phyloP scores from a whole-genome alignment of 2,888 invertebrate genomes.

The Pollenia angustigena region DNA sequence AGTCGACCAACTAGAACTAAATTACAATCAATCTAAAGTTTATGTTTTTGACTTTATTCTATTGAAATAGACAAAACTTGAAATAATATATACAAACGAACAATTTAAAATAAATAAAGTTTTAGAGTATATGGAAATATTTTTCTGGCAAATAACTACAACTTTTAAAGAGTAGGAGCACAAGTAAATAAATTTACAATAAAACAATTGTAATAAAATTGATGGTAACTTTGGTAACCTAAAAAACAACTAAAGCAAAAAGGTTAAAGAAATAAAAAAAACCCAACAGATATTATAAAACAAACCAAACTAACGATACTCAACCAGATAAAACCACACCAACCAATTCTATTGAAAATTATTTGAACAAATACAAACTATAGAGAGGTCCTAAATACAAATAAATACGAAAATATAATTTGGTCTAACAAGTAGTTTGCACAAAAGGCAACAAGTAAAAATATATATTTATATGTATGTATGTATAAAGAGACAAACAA shows the following conservation, averaged over 20 bases:
- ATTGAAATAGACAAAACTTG: background rate
- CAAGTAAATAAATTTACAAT: slow-evolving; percentile 29
- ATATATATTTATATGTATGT: background rate
- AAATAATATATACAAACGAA: background rate
- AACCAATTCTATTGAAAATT: slow-evolving; percentile 45
- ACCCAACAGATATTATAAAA: background rate
- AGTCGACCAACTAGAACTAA: background rate
- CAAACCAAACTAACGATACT: slow-evolving; percentile 9
- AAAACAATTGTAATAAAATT: slow-evolving; percentile 27
- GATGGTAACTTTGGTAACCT: slow-evolving; percentile 47
- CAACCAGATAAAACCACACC: slow-evolving; percentile 19
- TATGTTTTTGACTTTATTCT: slow-evolving; percentile 2
- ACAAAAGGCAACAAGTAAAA: slow-evolving; percentile 34
- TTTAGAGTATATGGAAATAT: background rate
- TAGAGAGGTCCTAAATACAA: background rate
- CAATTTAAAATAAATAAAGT: slow-evolving; percentile 5
- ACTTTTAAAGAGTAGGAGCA: slow-evolving; percentile 3
- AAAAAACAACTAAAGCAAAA: background rate
- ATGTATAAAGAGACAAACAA: background rate
- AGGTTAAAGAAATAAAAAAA: background rate
- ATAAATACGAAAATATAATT: background rate
- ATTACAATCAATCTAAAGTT: background rate
- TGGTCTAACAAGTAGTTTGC: background rate
- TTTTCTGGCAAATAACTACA: background rate
- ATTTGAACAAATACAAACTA: slow-evolving; percentile 6